Base-by-base conservation (phyloP, 2,113 vertebrate genomes). In the Coracopsis vasa region DNA sequence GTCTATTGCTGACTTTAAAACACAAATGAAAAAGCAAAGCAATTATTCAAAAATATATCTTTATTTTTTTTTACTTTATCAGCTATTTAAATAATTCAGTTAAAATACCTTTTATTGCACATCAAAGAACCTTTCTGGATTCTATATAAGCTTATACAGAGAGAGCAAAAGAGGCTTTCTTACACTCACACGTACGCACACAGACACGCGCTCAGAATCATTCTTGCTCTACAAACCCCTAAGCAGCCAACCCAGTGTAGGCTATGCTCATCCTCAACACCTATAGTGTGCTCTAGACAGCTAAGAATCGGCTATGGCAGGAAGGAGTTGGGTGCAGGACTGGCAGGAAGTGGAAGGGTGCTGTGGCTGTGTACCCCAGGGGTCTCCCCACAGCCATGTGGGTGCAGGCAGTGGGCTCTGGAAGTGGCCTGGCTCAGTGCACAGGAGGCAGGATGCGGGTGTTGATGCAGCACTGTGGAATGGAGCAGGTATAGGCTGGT, bases 31-130 rank as follows among this genome's bases (percentile, higher is more conserved):
- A 25, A 39, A 16, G 10, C 8, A 41, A 77, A 64, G 35, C 50
- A 74, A n/a, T 79, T 97, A 97, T 21, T 90, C 13, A 97, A 97
- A 97, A 97, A 97, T 97, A 97, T 86, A 96, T 91, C 70, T 97
- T 97, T 97, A 94, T 91, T 93, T 86, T 86, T 81, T 86, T 82
- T 86, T 62, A 77, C 45, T 90, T 90, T 84, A 73, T 62, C 56
- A 62, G 64, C 80, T 80, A 75, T 92, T 97, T 97, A 97, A 97
- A 97, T 97, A 97, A 92, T 62, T 74, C 88, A 80, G 37, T 95
- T 95, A 97, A 96, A 96, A 97, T 96, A 97, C 20, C 3, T 92
- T 89, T 93, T 95, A 97, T 97, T 97, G 97, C 96, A 96, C 96
- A 33, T 94, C 24, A 81, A 92, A 92, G 65, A 94, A 95, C 78